Conservation (phyloP, 2,888 invertebrate species). For the Leptopilina myrica region DNA sequence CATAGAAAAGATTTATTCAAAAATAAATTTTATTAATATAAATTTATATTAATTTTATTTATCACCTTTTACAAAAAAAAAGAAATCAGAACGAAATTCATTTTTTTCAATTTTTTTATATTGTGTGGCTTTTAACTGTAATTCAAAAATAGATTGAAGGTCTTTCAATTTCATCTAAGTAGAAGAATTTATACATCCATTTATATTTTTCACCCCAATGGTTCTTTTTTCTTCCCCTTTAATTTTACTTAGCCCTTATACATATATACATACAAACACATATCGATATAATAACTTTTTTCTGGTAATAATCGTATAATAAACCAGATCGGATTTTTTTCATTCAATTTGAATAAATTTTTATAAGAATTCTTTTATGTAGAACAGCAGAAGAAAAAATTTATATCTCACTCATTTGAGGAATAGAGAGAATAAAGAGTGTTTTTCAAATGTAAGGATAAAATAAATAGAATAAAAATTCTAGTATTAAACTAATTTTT, state of each 20-base stretch:
- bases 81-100: too few relatives aligned
- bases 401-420: background rate
- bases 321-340: background rate
- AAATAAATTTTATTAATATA: too few relatives aligned
- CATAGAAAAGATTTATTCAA: too few relatives aligned
- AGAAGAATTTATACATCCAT: background rate
- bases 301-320: background rate
- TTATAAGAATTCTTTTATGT: background rate
- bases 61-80: too few relatives aligned
- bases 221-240: background rate
- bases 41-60: too few relatives aligned
- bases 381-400: background rate
- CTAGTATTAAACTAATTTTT: background rate
- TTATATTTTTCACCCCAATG: slow-evolving; percentile 11
- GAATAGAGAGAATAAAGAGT: background rate
- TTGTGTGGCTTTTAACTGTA: too few relatives aligned
- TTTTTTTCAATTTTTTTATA: too few relatives aligned
- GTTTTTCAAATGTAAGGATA: background rate
- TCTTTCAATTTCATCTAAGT: background rate
- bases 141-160: background rate
- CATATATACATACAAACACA: background rate
- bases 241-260: slow-evolving; percentile 1
- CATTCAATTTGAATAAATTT: slow-evolving; percentile 9
- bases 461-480: background rate
- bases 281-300: background rate